Evolutionary conservation across 2,888 invertebrate species (phyloP).

Genomic region (Caenorhabditis sp.): DNA sequence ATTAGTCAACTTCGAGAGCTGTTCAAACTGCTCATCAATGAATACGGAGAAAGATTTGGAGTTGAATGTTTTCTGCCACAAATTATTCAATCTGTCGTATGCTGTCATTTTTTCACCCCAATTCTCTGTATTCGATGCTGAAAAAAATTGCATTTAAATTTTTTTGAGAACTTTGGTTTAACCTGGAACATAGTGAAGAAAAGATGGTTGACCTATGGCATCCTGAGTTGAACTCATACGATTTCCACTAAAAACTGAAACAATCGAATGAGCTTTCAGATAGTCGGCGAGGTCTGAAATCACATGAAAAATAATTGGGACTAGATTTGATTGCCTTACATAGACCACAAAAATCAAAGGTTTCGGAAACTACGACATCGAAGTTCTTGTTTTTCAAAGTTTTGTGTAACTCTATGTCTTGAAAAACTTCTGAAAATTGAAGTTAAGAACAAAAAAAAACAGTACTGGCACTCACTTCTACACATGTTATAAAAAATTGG

Average conservation of each 20-base stretch:
- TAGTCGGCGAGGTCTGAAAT: constrained; percentile 34
- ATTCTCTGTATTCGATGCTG: constrained; percentile 6
- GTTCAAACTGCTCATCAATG: constrained; percentile 21
- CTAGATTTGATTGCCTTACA: too few relatives aligned
- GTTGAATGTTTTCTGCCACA: constrained; percentile 20
- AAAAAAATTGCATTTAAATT: too few relatives aligned
- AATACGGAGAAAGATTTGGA: constrained; percentile 9
- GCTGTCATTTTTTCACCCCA: constrained; percentile 11
- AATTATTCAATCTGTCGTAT: constrained; percentile 19
- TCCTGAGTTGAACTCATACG: constrained; percentile 13
- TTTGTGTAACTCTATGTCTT: constrained; percentile 22
- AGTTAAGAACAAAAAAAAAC: too few relatives aligned
- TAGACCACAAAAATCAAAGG: constrained; percentile 34
- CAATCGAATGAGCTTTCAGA: constrained; percentile 13
- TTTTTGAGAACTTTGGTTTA: too few relatives aligned
- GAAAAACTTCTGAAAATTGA: constrained; percentile 24
- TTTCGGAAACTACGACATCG: constrained; percentile 31
- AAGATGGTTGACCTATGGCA: constrained; percentile 26
- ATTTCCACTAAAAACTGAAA: constrained; percentile 19
- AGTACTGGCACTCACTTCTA: constrained; percentile 13
- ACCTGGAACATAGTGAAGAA: constrained; percentile 22
- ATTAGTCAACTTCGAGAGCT: constrained; percentile 9
- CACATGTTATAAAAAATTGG: constrained; percentile 26
- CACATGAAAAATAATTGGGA: too few relatives aligned
- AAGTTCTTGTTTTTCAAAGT: constrained; percentile 9